phyloP scores from a whole-genome alignment of 1,140 invertebrate species.

The Oscheius sp. region DNA sequence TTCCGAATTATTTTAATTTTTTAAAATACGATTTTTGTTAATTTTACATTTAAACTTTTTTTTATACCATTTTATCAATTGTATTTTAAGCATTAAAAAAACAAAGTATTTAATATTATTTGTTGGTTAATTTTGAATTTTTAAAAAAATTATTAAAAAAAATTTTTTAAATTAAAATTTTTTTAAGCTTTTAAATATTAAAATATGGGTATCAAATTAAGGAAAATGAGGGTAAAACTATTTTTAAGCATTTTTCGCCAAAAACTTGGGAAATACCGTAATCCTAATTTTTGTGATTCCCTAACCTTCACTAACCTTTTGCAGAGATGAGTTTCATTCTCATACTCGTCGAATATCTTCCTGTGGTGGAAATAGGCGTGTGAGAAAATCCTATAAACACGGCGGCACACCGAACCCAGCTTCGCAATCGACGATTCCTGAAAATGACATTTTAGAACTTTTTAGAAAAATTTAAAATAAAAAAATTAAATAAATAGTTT shows the following conservation, averaged over 20 bases:
- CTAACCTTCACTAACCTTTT: constrained; percentile 1
- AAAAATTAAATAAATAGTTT: neutral
- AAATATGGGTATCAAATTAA: neutral
- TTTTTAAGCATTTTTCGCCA: constrained; percentile 3
- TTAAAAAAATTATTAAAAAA: constrained; percentile 64
- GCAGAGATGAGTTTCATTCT: constrained; percentile 64
- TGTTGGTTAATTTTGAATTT: too few species aligned
- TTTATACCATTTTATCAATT: too few species aligned
- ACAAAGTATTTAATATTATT: too few species aligned
- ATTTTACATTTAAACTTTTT: too few species aligned
- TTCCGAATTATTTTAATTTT: too few species aligned
- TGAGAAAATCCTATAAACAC: constrained; percentile 98
- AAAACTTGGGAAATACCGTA: neutral
- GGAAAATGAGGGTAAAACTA: constrained; percentile 31
- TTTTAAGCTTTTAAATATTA: too few species aligned
- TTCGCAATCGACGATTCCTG: constrained; percentile 92
- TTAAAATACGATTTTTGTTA: too few species aligned
- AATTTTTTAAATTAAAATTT: constrained; percentile 75
- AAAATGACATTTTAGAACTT: neutral
- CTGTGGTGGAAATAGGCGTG: constrained; percentile 99
- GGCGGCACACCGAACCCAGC: constrained; percentile 91
- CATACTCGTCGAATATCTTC: constrained; percentile 94
- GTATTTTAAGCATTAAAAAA: too few species aligned
- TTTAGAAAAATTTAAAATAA: neutral
- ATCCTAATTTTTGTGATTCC: neutral